Evolutionary conservation across 92 coral and sea anemone genomes (phyloP).

Genomic region (Paramuricea clavata): DNA sequence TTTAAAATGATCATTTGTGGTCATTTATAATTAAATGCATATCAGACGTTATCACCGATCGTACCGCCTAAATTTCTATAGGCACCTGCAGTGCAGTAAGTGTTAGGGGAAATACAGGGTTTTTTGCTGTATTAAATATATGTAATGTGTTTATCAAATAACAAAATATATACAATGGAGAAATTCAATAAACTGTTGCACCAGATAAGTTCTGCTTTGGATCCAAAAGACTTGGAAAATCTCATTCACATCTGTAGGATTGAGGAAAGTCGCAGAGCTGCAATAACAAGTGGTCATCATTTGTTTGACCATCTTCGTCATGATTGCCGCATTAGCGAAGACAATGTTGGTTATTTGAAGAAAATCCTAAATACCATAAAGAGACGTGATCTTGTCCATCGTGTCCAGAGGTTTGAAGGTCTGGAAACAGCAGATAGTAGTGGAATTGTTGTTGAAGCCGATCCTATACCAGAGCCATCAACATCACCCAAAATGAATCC

Average conservation of each 20-base stretch:
- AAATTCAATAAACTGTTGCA: background rate
- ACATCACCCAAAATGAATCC: background rate
- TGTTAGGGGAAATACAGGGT: background rate
- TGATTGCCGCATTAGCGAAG: background rate
- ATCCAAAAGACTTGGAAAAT: background rate
- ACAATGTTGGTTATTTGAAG: background rate
- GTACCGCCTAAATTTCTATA: background rate
- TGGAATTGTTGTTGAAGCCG: background rate
- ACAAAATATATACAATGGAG: background rate
- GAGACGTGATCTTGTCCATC: conserved; percentile 34
- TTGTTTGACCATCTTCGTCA: conserved; percentile 2
- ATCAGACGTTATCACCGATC: too few species aligned
- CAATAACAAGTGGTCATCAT: background rate
- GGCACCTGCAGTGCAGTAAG: background rate
- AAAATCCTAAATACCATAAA: background rate
- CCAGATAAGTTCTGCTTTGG: background rate
- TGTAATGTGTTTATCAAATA: background rate
- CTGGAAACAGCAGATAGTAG: background rate
- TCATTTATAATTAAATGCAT: too few species aligned
- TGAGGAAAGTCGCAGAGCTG: background rate
- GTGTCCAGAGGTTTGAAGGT: background rate
- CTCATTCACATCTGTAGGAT: background rate
- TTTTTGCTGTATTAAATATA: background rate
- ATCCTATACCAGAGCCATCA: background rate
- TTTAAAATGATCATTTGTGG: background rate